A percentile compares a stretch with the other conserved stretches of the same genome.
Evolutionary conservation across 2,797 vertebrate genomes (phyloP).

Genomic region (Sebastiscus albofasciatus): DNA sequence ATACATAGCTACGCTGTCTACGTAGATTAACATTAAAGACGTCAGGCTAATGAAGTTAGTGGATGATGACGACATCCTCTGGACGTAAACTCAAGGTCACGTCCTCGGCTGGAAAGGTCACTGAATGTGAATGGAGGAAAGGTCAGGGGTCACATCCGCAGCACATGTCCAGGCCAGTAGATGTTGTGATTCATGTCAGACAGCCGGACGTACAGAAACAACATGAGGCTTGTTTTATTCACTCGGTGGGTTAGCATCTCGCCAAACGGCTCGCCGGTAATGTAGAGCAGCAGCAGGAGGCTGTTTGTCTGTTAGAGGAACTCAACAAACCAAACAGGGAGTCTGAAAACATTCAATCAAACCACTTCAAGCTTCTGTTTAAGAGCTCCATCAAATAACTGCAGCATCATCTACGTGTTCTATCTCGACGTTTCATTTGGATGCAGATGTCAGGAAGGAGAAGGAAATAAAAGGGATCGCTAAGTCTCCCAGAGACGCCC

Average conservation of each 20-base stretch:
- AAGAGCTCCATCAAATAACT: background rate
- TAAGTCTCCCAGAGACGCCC: background rate
- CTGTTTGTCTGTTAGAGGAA: background rate
- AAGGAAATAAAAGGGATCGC: background rate
- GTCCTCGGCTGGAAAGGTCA: too few relatives aligned
- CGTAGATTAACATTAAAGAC: too few relatives aligned
- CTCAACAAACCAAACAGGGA: background rate
- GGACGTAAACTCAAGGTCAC: too few relatives aligned
- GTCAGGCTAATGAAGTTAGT: too few relatives aligned
- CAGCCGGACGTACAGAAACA: background rate
- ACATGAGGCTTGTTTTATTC: background rate
- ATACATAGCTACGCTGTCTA: too few relatives aligned
- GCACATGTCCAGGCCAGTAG: background rate
- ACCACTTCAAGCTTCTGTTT: background rate
- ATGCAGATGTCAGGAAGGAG: conserved; percentile 31
- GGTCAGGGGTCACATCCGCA: background rate
- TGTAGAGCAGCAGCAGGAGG: background rate
- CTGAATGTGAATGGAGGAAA: background rate
- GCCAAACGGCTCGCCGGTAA: background rate
- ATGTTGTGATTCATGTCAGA: too few relatives aligned
- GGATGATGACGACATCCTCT: too few relatives aligned
- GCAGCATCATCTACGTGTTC: background rate
- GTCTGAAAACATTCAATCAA: background rate
- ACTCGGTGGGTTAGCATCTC: background rate
- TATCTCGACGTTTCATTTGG: conserved; percentile 22